Conservation (phyloP, 2,113 vertebrate genomes). For the Ibidorhyncha struthersii region DNA sequence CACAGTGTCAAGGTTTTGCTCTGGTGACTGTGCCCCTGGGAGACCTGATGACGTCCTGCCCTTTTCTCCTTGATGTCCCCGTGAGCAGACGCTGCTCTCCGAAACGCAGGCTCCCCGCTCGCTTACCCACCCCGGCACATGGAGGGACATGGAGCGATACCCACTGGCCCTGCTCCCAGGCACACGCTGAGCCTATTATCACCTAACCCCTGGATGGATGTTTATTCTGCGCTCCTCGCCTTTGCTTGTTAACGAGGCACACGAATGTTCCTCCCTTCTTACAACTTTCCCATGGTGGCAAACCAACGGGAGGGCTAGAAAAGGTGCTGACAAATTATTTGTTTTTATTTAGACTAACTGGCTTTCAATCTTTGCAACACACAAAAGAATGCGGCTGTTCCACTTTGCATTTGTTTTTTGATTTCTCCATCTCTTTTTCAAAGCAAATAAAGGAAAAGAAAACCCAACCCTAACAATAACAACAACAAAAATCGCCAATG, state of each 20-base stretch:
- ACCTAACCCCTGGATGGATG: neutral
- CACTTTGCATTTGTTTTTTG: slow-evolving; percentile 6
- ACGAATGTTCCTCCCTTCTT: neutral
- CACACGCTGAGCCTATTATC: rapidly evolving
- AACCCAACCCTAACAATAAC: neutral
- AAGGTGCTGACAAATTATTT: slow-evolving; percentile 39
- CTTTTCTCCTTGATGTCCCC: neutral
- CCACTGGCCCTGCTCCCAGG: too few relatives aligned
- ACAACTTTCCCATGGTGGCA: neutral
- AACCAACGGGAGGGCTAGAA: neutral
- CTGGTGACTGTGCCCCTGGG: neutral
- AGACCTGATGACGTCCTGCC: neutral
- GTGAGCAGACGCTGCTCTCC: neutral
- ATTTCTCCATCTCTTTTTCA: slow-evolving; percentile 50
- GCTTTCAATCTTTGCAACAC: neutral
- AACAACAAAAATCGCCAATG: neutral
- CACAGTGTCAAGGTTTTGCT: neutral
- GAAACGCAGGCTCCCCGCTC: neutral
- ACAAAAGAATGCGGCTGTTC: slow-evolving; percentile 10
- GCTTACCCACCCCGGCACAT: rapidly evolving
- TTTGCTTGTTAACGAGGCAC: neutral
- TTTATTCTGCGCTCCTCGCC: neutral
- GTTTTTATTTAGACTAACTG: slow-evolving; percentile 40
- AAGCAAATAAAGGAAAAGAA: slow-evolving; percentile 4
- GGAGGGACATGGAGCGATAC: neutral